phyloP scores from a whole-genome alignment of 1,140 invertebrate genomes.

The Leucophenga varia region DNA sequence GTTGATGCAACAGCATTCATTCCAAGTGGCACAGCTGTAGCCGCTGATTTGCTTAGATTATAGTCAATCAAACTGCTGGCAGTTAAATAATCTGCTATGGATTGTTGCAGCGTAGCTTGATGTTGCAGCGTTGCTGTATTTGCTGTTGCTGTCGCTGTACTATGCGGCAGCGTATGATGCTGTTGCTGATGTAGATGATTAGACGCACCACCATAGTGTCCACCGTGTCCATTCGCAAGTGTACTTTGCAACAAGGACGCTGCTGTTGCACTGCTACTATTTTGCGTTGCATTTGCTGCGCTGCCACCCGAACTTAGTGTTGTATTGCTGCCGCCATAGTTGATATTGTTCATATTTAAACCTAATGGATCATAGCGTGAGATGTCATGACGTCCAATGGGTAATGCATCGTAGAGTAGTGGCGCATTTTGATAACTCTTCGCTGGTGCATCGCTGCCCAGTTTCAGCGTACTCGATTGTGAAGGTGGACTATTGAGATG shows the following conservation, averaged over 20 bases:
- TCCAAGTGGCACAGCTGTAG: constrained; percentile 13
- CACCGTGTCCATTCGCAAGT: constrained; percentile 11
- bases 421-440: constrained; percentile 37
- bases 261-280: constrained; percentile 12
- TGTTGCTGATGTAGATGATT: constrained; percentile 13
- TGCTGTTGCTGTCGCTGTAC: constrained; percentile 11
- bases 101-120: constrained; percentile 23
- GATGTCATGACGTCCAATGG: constrained; percentile 29
- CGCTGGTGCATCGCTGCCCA: constrained; percentile 32
- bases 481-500: constrained; percentile 51
- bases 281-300: constrained; percentile 36
- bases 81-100: constrained; percentile 48
- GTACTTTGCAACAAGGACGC: constrained; percentile 10
- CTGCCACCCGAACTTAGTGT: constrained; percentile 20
- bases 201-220: too few relatives aligned
- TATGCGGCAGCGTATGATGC: constrained; percentile 16
- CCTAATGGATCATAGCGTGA: constrained; percentile 49
- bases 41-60: constrained; percentile 44
- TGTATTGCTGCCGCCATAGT: constrained; percentile 16
- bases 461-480: constrained; percentile 48
- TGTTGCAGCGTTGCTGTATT: constrained; percentile 17
- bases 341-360: constrained; percentile 33
- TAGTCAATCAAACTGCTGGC: constrained; percentile 54
- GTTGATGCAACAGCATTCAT: constrained; percentile 7
- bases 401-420: constrained; percentile 47